Evolutionary conservation across 2,888 invertebrate genomes (phyloP), one percentile per base, ranked within the genome.

Genomic region (Asteroscopus sphinx): DNA sequence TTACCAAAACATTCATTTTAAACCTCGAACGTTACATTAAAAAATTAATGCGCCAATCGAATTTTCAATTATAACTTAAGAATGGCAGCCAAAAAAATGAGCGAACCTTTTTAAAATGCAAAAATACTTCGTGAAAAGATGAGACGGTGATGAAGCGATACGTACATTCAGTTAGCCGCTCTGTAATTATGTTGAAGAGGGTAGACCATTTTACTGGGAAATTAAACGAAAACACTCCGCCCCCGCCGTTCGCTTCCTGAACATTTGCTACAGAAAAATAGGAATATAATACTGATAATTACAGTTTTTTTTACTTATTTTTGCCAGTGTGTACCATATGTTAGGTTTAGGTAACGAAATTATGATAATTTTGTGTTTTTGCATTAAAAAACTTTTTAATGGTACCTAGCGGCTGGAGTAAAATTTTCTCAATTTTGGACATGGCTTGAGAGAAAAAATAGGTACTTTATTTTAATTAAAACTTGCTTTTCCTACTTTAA

Each of bases 191-290:
- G 85, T 85, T 84, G 85, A 86, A 82, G 86, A 88, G 86, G 83
- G 85, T 76, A 82, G 82, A 81, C 85, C 86, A 86, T 89, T 90
- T 91, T 76, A 81, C 84, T 81, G 82, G 85, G 85, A 91, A 91
- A 92, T 92, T 86, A 89, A 92, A 92, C 73, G 91, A 92, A 91
- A 92, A 91, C 91, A 91, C 87, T 85, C 79, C 81, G 68, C 74
- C 80, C 21, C 73, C 69, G 77, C 73, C 77, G 76, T 79, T 77
- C 69, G 72, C 57, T 72, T 68, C 73, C 68, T 56, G 52, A 49
- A 72, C 56, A 56, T 61, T 73, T 57, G 73, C 61, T 44, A 73
- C 65, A 57, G 63, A 75, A 81, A 80, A 80, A 80, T 71, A 73
- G 63, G 68, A 62, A 62, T 67, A 54, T 53, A 57, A 59, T 62